phyloP scores from a whole-genome alignment of 2,888 invertebrate species.

The Agonopterix heracliana region DNA sequence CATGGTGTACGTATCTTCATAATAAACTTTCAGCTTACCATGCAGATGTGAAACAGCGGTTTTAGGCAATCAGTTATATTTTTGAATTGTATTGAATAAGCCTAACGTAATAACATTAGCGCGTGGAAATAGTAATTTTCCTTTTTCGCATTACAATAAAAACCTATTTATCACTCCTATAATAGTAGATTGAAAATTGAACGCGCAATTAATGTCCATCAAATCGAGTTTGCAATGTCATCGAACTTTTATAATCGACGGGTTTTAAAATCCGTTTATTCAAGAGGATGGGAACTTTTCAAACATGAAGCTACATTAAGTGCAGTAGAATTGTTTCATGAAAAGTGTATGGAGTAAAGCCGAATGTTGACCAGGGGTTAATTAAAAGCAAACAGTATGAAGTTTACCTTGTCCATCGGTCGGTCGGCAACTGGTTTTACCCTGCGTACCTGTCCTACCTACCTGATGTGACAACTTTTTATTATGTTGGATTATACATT shows the following conservation, averaged over 20 bases:
- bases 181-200: constrained; percentile 26
- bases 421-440: constrained; percentile 28
- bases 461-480: constrained; percentile 6
- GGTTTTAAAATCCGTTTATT: constrained; percentile 21
- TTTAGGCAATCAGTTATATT: too few species aligned
- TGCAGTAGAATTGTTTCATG: constrained; percentile 53
- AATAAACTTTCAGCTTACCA: too few species aligned
- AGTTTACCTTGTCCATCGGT: constrained; percentile 49
- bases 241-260: constrained; percentile 17
- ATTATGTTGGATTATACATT: too few species aligned
- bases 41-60: too few species aligned
- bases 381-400: constrained; percentile 66
- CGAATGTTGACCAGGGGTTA: constrained; percentile 63
- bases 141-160: constrained; percentile 15
- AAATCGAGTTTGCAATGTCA: constrained; percentile 23
- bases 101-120: too few species aligned
- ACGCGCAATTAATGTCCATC: constrained; percentile 31
- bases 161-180: constrained; percentile 33
- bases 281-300: constrained; percentile 6
- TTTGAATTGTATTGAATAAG: too few species aligned
- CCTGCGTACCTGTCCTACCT: constrained; percentile 15
- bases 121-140: background rate
- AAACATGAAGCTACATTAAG: background rate
- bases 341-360: constrained; percentile 59
- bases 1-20: too few species aligned